These are phyloP conservation scores for Caenorhabditis sinica DNA, from an alignment of 2,888 invertebrate genomes.

Conservation along the genomic window DNA sequence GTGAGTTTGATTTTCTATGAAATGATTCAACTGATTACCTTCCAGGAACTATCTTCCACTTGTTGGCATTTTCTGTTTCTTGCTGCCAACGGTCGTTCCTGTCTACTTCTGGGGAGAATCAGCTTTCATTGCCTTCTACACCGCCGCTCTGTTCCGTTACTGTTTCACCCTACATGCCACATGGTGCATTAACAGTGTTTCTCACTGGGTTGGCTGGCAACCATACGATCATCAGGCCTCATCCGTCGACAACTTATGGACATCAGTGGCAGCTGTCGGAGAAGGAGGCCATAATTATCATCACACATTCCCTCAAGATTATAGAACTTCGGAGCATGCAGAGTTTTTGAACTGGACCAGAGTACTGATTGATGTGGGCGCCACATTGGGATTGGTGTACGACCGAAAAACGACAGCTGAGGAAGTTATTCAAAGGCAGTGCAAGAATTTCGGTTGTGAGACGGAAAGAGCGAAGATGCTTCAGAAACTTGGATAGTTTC, in stretches of 20 bases:
- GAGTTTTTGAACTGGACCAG: conserved; percentile 77
- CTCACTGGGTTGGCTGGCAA: conserved; percentile 87
- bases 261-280: conserved; percentile 79
- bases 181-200: conserved; percentile 85
- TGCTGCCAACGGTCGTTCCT: conserved; percentile 91
- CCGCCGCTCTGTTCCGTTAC: conserved; percentile 90
- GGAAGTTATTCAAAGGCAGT: conserved; percentile 72
- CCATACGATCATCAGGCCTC: conserved; percentile 90
- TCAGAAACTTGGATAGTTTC: conserved; percentile 48
- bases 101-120: conserved; percentile 91
- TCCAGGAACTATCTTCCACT: conserved; percentile 88
- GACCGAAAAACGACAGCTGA: conserved; percentile 74
- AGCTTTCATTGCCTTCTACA: conserved; percentile 90
- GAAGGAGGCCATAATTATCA: conserved; percentile 86
- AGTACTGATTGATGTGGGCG: conserved; percentile 77
- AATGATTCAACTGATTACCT: neutral
- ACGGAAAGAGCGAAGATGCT: conserved; percentile 52
- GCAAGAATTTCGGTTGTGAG: conserved; percentile 56
- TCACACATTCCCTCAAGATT: conserved; percentile 85
- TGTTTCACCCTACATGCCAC: conserved; percentile 92
- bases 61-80: conserved; percentile 90
- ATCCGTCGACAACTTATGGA: conserved; percentile 78
- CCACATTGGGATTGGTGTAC: conserved; percentile 79
- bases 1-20: conserved; percentile 84
- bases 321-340: conserved; percentile 79